Conservation (phyloP, 2,888 invertebrate genomes). For the Mamestra brassicae region DNA sequence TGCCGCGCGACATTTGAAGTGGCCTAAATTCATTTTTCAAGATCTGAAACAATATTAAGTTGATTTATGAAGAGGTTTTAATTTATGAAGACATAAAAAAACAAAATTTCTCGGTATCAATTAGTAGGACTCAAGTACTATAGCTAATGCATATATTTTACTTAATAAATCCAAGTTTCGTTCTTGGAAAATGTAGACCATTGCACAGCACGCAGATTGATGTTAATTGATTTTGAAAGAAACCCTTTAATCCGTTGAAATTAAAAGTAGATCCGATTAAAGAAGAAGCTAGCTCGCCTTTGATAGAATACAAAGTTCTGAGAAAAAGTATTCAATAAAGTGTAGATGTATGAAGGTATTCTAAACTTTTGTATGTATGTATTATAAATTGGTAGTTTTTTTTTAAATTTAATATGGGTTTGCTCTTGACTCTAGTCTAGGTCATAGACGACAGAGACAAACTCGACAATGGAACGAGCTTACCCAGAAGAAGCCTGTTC, state of each 20-base stretch:
- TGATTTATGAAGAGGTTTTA: background rate
- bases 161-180: background rate
- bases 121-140: background rate
- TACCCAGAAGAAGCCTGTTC: too few species aligned
- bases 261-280: conserved; percentile 1
- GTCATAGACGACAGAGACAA: too few species aligned
- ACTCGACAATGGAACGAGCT: too few species aligned
- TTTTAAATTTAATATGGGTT: too few species aligned
- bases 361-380: too few species aligned
- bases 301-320: background rate
- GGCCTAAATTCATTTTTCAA: too few species aligned
- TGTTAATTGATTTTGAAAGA: background rate
- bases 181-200: conserved; percentile 1
- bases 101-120: background rate
- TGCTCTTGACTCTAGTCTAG: too few species aligned
- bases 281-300: background rate
- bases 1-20: too few species aligned
- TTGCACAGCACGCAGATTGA: background rate
- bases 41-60: background rate
- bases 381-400: too few species aligned
- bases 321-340: background rate
- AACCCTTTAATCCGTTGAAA: conserved; percentile 4
- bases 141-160: background rate
- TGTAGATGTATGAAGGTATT: too few species aligned
- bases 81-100: background rate